These are phyloP conservation scores for Hyalella azteca DNA, from an alignment of 2,888 invertebrate species.

Conservation along the genomic window DNA sequence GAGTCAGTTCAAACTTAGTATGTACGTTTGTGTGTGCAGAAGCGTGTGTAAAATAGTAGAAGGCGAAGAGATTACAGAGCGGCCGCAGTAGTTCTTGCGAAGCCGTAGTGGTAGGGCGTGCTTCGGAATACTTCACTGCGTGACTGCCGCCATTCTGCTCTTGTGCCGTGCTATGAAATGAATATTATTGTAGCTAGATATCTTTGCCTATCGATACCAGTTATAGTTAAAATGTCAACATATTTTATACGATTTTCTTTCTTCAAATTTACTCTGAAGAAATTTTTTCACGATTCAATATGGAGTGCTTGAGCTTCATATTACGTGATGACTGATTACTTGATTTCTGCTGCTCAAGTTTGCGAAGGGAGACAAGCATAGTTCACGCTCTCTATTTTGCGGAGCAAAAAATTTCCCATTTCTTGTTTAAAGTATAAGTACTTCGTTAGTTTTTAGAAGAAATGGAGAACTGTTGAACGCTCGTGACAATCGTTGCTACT, in stretches of 20 bases:
- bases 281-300: background rate
- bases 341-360: background rate
- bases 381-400: no score
- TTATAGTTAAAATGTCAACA: no score
- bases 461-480: no score
- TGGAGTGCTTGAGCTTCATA: no score
- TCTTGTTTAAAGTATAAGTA: no score
- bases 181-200: no score
- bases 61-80: slow-evolving; percentile 21
- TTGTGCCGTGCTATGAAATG: background rate
- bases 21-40: background rate
- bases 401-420: no score
- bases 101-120: slow-evolving; percentile 10
- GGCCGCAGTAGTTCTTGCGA: slow-evolving; percentile 23
- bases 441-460: no score
- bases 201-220: no score
- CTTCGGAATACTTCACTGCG: background rate
- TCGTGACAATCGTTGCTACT: no score
- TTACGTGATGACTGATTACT: background rate
- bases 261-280: background rate
- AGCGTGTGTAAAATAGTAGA: slow-evolving; percentile 31
- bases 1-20: background rate
- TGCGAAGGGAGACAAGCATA: background rate
- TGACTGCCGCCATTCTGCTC: slow-evolving; percentile 36
- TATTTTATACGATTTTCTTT: background rate